Base-by-base conservation (phyloP, 2,113 vertebrate genomes). In the Gnathonemus longibarbis region DNA sequence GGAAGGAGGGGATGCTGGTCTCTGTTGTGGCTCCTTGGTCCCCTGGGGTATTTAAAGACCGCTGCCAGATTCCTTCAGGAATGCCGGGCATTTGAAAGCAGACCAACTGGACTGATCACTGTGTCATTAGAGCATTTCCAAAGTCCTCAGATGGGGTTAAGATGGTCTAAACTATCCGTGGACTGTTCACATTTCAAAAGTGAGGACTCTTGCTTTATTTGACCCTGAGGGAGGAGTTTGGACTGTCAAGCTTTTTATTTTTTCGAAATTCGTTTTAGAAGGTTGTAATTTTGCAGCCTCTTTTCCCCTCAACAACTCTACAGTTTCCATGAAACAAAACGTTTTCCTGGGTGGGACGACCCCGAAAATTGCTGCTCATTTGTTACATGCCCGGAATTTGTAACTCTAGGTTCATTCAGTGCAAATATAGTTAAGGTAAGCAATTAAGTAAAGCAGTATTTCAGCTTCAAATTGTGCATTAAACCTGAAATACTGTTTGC, bases 321-420 rank as follows among this genome's bases (percentile, higher is more conserved):
- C 96, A 95, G 95, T 96, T 96, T 96, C 95, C 93, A 93, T 95
- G 95, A 96, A 96, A 95, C 95, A 93, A 94, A 93, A 88, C 9
- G 0, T 58, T 66, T 88, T 31, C 56, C 58, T 62, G 35, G 58
- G 9, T 62, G 77, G n/a, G 9, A 84, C 10, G 17, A 27, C 39
- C 52, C 74, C 6, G 5, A 39, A 42, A 52, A 62, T n/a, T 84
- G 52, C 89, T 84, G 89, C 89, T 89, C n/a, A 17, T 80, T 19
- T 66, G n/a, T 66, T 66, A 66, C 24, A 27, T 11, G 62, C 70
- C 11, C 15, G 1, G 70, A 39, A 77, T 77, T 77, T 77, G 4
- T 74, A 15, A 31, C 70, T 77, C 70, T 15, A 6, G 31, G 31
- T 77, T 77, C 11, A 77, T 77, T 42, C 74, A 19, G 17, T 42